Conservation (phyloP, 1,140 invertebrate species). For the Aricia agestis region DNA sequence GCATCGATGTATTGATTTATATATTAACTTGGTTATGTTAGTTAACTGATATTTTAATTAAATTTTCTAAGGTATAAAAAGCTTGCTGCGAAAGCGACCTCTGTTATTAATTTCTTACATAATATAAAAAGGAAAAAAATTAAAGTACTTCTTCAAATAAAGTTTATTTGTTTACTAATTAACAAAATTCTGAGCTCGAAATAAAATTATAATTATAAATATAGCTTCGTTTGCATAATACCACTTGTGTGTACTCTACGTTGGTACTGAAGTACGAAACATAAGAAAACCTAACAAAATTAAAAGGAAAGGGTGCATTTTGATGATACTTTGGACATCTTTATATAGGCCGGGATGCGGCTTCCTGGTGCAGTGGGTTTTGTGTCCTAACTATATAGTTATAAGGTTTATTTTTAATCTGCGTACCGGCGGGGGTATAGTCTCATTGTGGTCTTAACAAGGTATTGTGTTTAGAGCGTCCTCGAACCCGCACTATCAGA, state of each 20-base stretch:
- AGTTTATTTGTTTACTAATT: too few species aligned
- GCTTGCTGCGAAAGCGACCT: too few species aligned
- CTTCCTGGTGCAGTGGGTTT: constrained; percentile 27
- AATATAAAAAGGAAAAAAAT: too few species aligned
- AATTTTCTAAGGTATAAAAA: too few species aligned
- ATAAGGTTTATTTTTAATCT: constrained; percentile 19
- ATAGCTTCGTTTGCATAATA: too few species aligned
- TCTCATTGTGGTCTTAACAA: constrained; percentile 50
- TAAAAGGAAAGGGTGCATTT: constrained; percentile 31
- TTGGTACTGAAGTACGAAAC: background rate
- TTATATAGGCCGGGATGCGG: constrained; percentile 36
- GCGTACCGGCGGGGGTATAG: constrained; percentile 30
- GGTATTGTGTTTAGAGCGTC: constrained; percentile 43
- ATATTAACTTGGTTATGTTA: too few species aligned
- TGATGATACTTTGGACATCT: constrained; percentile 42
- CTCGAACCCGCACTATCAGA: constrained; percentile 25
- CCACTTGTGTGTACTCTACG: background rate
- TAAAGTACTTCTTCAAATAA: too few species aligned
- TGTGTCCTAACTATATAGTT: background rate
- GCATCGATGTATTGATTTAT: too few species aligned
- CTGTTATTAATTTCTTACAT: too few species aligned
- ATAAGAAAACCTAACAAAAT: constrained; percentile 21
- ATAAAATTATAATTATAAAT: too few species aligned
- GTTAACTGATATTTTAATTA: too few species aligned
- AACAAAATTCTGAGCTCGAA: too few species aligned